Conservation (phyloP, 2,113 vertebrate species). For the Tichodroma muraria region DNA sequence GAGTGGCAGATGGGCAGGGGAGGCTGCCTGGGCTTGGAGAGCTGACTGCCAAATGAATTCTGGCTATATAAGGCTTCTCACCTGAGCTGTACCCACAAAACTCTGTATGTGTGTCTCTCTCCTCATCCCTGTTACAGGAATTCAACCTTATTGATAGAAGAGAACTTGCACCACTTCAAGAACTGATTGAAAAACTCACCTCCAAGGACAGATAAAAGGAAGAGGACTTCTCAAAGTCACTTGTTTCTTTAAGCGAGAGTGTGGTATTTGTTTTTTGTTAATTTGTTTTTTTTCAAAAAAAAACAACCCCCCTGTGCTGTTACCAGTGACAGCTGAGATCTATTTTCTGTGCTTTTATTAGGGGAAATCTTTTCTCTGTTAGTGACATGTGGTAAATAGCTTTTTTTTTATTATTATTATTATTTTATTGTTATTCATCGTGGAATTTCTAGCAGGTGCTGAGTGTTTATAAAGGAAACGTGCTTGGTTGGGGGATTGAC, state of each 20-base stretch:
- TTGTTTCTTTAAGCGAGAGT: slow-evolving; percentile 57
- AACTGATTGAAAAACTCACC: slow-evolving; percentile 88
- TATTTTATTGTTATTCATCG: neutral
- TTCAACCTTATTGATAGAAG: slow-evolving; percentile 87
- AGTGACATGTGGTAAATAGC: slow-evolving; percentile 52
- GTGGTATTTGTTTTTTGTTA: slow-evolving; percentile 50
- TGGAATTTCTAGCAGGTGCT: slow-evolving; percentile 59
- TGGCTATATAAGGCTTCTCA: neutral
- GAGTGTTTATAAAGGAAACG: slow-evolving; percentile 38
- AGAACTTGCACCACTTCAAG: slow-evolving; percentile 85
- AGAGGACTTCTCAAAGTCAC: slow-evolving; percentile 7
- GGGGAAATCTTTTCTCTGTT: slow-evolving; percentile 61
- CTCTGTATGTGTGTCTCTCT: neutral
- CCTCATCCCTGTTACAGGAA: slow-evolving; percentile 64
- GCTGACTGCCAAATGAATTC: neutral
- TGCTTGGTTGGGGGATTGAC: slow-evolving; percentile 47
- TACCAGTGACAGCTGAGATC: slow-evolving; percentile 60
- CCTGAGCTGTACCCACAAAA: neutral
- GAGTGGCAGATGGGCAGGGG: neutral
- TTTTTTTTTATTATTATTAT: neutral
- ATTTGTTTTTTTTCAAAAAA: neutral
- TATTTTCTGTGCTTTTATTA: slow-evolving; percentile 66
- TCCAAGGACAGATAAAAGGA: slow-evolving; percentile 86
- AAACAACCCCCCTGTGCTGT: slow-evolving; percentile 11
- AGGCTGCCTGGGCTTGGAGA: neutral